phyloP scores from a whole-genome alignment of 1,140 invertebrate species.

The Philopotamus ludificatus region DNA sequence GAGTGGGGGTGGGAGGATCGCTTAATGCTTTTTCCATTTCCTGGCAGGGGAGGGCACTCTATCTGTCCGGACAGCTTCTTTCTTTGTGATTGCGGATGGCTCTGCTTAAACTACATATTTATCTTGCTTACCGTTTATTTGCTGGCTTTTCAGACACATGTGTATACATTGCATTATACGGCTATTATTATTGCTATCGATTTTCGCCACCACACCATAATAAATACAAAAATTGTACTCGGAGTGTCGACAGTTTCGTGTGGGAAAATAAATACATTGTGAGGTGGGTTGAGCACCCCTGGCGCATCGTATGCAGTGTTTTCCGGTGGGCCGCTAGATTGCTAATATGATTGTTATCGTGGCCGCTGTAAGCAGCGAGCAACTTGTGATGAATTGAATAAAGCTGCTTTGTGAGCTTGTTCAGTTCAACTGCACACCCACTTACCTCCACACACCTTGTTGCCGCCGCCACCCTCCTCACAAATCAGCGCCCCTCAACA shows the following conservation, averaged over 20 bases:
- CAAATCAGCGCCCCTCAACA: not conserved
- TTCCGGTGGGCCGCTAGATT: not conserved
- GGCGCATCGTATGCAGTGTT: not conserved
- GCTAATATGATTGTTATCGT: constrained; percentile 26
- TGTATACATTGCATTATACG: too few species aligned
- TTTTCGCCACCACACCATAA: too few species aligned
- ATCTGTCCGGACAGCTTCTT: constrained; percentile 37
- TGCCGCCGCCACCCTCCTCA: not conserved
- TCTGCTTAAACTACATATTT: constrained; percentile 33
- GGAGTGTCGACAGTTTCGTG: not conserved
- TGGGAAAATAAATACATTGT: not conserved
- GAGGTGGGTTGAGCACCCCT: not conserved
- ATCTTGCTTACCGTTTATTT: constrained; percentile 37
- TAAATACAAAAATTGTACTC: not conserved
- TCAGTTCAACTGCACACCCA: constrained; percentile 12
- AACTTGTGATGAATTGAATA: constrained; percentile 30
- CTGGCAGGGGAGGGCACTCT: constrained; percentile 38
- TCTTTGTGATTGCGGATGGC: constrained; percentile 35
- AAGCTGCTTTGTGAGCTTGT: constrained; percentile 22
- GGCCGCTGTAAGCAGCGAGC: constrained; percentile 7
- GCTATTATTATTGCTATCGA: too few species aligned
- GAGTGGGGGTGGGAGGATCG: constrained; percentile 52
- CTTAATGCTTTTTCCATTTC: constrained; percentile 59
- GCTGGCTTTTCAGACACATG: constrained; percentile 24
- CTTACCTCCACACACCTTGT: not conserved